Evolutionary conservation across 2,113 vertebrate genomes (phyloP).

Genomic region (Castor canadensis): DNA sequence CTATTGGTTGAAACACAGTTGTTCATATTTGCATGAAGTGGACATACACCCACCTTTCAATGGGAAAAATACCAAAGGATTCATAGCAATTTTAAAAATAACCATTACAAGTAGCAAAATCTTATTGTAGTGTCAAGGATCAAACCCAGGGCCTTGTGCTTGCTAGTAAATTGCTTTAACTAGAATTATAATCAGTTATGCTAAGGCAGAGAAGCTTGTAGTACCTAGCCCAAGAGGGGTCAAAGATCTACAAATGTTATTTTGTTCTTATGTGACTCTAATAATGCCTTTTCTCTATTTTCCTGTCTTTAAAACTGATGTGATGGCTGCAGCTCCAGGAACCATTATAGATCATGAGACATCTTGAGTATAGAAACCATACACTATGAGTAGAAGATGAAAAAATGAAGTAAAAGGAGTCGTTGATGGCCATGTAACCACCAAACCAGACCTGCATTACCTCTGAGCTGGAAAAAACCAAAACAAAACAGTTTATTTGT

Average conservation of each 20-base stretch:
- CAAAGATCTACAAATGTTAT: not conserved
- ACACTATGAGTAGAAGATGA: not conserved
- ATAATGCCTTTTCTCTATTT: not conserved
- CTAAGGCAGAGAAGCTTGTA: not conserved
- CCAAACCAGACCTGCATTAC: not conserved
- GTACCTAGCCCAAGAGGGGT: not conserved
- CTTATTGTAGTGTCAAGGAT: too few species aligned
- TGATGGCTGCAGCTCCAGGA: not conserved
- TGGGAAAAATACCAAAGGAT: not conserved
- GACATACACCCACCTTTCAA: not conserved
- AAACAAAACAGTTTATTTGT: not conserved
- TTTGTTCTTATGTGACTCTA: not conserved
- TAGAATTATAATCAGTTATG: not conserved
- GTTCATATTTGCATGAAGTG: not conserved
- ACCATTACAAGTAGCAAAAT: not conserved
- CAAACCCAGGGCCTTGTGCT: not conserved
- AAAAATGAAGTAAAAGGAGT: not conserved
- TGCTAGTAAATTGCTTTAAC: not conserved
- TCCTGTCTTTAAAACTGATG: not conserved
- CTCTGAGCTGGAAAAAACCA: not conserved
- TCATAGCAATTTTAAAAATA: not conserved
- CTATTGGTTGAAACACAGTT: not conserved
- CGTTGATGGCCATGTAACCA: not conserved
- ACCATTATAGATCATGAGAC: not conserved
- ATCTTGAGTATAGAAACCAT: not conserved